phyloP scores from a whole-genome alignment of 1,140 invertebrate species.

The Zelostemma sp. region DNA sequence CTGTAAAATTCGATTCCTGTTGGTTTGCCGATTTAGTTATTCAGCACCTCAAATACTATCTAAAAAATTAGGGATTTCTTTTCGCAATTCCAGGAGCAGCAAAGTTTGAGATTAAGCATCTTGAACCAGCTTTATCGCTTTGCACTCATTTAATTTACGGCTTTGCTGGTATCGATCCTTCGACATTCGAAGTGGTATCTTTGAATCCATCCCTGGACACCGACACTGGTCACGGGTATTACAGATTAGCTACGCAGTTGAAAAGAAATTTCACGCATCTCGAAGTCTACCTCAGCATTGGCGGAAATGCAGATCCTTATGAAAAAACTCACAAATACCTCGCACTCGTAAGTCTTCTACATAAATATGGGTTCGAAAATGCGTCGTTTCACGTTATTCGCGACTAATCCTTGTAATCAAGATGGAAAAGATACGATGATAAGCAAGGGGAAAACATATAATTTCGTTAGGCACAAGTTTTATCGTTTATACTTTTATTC shows the following conservation, averaged over 20 bases:
- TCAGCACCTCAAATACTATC: too few species aligned
- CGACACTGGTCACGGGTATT: constrained; percentile 79
- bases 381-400: too few species aligned
- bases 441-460: too few species aligned
- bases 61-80: constrained; percentile 51
- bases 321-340: constrained; percentile 77
- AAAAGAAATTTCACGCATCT: constrained; percentile 80
- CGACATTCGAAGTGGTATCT: constrained; percentile 77
- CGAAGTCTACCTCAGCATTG: constrained; percentile 83
- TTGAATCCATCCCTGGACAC: constrained; percentile 79
- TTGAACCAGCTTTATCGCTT: constrained; percentile 80
- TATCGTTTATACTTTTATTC: too few species aligned
- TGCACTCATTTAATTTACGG: constrained; percentile 91
- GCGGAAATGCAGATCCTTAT: constrained; percentile 78
- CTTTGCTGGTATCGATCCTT: constrained; percentile 84
- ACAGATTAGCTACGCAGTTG: constrained; percentile 76
- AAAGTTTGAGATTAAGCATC: constrained; percentile 80
- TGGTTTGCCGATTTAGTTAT: too few species aligned
- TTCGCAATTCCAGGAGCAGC: constrained; percentile 74
- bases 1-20: too few species aligned
- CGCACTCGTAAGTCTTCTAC: constrained; percentile 72
- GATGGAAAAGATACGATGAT: too few species aligned
- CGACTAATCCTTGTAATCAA: too few species aligned
- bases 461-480: too few species aligned
- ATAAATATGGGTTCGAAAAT: too few species aligned